A percentile compares a stretch with the other conserved stretches of the same genome.
These are phyloP conservation scores for Apotomis turbidana DNA, from an alignment of 2,888 invertebrate genomes.

Conservation along the genomic window DNA sequence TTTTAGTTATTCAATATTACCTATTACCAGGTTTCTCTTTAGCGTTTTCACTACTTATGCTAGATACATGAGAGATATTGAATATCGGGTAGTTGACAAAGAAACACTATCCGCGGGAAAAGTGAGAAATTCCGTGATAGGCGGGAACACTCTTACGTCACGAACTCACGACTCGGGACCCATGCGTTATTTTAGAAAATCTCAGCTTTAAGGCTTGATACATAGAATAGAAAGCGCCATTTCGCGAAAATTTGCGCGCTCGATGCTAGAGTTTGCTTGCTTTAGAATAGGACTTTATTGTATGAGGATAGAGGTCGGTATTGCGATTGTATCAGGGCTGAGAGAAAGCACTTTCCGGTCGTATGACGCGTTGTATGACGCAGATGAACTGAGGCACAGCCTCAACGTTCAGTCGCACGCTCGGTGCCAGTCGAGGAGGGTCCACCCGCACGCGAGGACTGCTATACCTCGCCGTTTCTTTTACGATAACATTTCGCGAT, in stretches of 20 bases:
- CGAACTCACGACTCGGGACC: constrained; percentile 45
- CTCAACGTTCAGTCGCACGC: constrained; percentile 54
- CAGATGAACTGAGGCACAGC: constrained; percentile 67
- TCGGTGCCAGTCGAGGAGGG: constrained; percentile 66
- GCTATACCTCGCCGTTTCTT: constrained; percentile 46
- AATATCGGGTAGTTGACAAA: constrained; percentile 64
- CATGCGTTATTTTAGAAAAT: constrained; percentile 49
- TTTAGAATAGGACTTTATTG: constrained; percentile 60
- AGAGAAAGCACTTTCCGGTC: constrained; percentile 83
- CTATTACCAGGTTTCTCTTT: constrained; percentile 58
- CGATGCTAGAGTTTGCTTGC: constrained; percentile 11
- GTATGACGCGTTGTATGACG: constrained; percentile 75
- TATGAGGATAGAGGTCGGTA: constrained; percentile 59
- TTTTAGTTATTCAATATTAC: constrained; percentile 42
- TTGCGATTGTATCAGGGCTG: constrained; percentile 50
- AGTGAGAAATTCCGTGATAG: constrained; percentile 69
- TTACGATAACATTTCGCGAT: constrained; percentile 48
- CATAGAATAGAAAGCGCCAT: constrained; percentile 61
- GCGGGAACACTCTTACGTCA: constrained; percentile 69
- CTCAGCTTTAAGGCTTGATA: constrained; percentile 52
- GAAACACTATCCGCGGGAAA: constrained; percentile 76
- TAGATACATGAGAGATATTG: constrained; percentile 54
- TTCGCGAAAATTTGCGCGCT: constrained; percentile 30
- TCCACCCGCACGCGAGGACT: constrained; percentile 65
- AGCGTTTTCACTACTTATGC: constrained; percentile 56